Evolutionary conservation across 2,888 invertebrate species (phyloP).

Genomic region (Xylota sylvarum): DNA sequence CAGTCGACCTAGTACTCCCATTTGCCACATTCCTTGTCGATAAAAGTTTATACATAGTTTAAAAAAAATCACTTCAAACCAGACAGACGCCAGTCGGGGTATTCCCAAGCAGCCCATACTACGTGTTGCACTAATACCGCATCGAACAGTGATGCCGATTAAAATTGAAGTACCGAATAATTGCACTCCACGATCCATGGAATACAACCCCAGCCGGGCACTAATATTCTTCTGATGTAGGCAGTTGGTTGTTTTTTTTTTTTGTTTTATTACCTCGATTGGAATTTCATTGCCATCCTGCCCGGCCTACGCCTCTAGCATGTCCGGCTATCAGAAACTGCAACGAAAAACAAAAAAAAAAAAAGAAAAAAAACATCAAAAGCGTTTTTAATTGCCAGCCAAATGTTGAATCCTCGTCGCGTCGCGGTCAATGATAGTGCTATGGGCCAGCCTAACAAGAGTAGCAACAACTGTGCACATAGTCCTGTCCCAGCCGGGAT

Average conservation of each 20-base stretch:
- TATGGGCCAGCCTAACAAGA: slow-evolving; percentile 31
- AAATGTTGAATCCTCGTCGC: slow-evolving; percentile 71
- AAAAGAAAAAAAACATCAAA: slow-evolving; percentile 18
- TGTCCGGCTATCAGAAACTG: slow-evolving; percentile 29
- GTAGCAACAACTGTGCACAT: slow-evolving; percentile 19
- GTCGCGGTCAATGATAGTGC: slow-evolving; percentile 55
- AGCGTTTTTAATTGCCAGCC: slow-evolving; percentile 70
- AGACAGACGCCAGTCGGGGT: slow-evolving; percentile 32
- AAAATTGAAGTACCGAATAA: slow-evolving; percentile 64
- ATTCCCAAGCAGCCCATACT: slow-evolving; percentile 11
- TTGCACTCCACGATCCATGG: slow-evolving; percentile 41
- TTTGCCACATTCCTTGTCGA: slow-evolving; percentile 17
- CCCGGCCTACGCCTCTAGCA: slow-evolving; percentile 48
- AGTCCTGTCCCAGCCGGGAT: slow-evolving; percentile 30
- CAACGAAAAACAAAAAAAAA: slow-evolving; percentile 7
- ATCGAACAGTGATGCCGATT: slow-evolving; percentile 42
- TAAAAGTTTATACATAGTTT: slow-evolving; percentile 8
- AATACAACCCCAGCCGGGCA: slow-evolving; percentile 25
- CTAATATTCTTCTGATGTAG: not conserved
- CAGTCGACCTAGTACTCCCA: slow-evolving; percentile 54
- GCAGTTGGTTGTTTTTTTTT: slow-evolving; percentile 1
- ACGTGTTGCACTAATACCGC: slow-evolving; percentile 28
- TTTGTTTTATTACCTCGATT: slow-evolving; percentile 67
- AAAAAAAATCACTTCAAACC: slow-evolving; percentile 27
- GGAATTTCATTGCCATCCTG: slow-evolving; percentile 67